Evolutionary conservation across 2,797 vertebrate genomes (phyloP).

Genomic region (Pseudopleuronectes americanus): DNA sequence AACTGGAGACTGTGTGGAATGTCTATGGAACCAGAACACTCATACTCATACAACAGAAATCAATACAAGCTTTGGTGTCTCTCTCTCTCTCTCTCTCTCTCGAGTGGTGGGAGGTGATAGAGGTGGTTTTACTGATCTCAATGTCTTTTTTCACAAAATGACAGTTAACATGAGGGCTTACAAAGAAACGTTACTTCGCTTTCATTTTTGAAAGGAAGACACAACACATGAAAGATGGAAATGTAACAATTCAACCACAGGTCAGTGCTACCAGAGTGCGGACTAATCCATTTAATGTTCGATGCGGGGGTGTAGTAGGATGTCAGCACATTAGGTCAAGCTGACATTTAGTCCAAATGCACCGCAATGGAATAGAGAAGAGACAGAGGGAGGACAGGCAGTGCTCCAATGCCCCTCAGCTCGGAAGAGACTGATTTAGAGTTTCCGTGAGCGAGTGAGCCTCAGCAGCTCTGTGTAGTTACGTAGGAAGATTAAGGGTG

Average conservation of each 20-base stretch:
- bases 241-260: conserved; percentile 54
- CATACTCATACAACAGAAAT: conserved; percentile 15
- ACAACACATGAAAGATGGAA: conserved; percentile 17
- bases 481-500: conserved; percentile 2
- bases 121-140: conserved; percentile 29
- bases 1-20: conserved; percentile 28
- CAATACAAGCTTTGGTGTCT: conserved; percentile 13
- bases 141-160: conserved; percentile 22
- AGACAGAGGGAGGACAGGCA: conserved; percentile 5
- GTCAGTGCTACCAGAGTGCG: conserved; percentile 32
- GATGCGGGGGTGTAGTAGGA: conserved; percentile 41
- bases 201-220: conserved; percentile 28
- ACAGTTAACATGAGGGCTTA: not conserved
- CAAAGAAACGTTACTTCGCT: not conserved
- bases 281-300: conserved; percentile 64
- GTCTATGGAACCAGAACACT: conserved; percentile 32
- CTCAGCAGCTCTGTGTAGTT: conserved; percentile 30
- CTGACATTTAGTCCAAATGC: conserved; percentile 65
- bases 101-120: conserved; percentile 33
- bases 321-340: conserved; percentile 59
- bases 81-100: conserved; percentile 50
- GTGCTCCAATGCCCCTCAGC: conserved; percentile 1
- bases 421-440: conserved; percentile 64
- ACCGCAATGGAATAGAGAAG: conserved; percentile 9
- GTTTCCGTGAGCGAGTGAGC: conserved; percentile 59